Conservation (phyloP, 2,888 invertebrate genomes). For the Loripinus fragilis region DNA sequence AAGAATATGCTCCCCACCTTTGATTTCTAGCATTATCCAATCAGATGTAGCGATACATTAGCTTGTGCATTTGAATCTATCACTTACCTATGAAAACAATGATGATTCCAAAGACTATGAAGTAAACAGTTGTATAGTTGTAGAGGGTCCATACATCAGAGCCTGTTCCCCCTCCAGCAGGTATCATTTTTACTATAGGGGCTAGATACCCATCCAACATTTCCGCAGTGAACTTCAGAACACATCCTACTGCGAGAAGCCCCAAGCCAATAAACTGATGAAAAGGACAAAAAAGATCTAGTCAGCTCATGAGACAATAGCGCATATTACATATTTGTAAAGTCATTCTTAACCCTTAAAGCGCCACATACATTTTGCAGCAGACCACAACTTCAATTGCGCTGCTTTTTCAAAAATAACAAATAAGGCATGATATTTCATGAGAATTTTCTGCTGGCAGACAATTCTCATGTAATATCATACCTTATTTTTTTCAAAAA, state of each 20-base stretch:
- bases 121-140: slow-evolving; percentile 28
- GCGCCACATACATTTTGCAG: too few species aligned
- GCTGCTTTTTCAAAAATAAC: too few species aligned
- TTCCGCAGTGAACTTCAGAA: slow-evolving; percentile 44
- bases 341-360: too few species aligned
- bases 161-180: slow-evolving; percentile 45
- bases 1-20: too few species aligned
- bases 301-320: not conserved
- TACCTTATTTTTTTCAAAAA: too few species aligned
- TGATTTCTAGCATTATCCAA: too few species aligned
- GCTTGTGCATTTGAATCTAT: not conserved
- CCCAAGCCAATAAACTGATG: slow-evolving; percentile 32
- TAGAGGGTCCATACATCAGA: slow-evolving; percentile 47
- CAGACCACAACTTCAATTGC: too few species aligned
- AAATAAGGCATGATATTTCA: too few species aligned
- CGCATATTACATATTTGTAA: too few species aligned
- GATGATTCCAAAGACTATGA: slow-evolving; percentile 32
- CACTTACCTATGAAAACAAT: slow-evolving; percentile 35
- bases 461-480: too few species aligned
- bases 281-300: not conserved
- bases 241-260: slow-evolving; percentile 31
- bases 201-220: slow-evolving; percentile 47
- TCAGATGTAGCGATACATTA: not conserved
- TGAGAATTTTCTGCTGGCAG: too few species aligned
- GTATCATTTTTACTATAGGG: slow-evolving; percentile 41